phyloP scores from a whole-genome alignment of 2,797 vertebrate genomes.

The Cyclura pinguis region DNA sequence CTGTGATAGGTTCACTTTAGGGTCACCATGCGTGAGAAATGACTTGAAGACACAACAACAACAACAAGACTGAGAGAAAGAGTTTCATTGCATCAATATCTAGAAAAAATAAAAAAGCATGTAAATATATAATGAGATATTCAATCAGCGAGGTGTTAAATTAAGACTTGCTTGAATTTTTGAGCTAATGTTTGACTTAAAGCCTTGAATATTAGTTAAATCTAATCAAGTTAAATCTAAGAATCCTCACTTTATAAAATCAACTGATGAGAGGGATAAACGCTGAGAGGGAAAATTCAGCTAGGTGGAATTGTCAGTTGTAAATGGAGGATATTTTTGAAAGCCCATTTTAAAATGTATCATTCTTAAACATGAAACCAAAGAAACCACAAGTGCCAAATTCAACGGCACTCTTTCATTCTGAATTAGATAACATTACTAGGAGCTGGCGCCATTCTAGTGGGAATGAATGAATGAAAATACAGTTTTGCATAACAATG shows the following conservation, averaged over 20 bases:
- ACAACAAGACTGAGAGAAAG: neutral
- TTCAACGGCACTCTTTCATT: conserved; percentile 59
- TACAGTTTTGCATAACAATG: conserved; percentile 76
- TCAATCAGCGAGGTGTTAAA: neutral
- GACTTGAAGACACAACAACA: too few species aligned
- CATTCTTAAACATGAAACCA: conserved; percentile 65
- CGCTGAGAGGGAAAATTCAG: neutral
- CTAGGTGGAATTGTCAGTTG: neutral
- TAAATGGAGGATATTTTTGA: neutral
- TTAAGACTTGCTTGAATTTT: neutral
- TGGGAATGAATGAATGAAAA: conserved; percentile 73
- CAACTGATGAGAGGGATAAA: neutral
- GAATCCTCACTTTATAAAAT: neutral
- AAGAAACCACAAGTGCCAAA: conserved; percentile 65
- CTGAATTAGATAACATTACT: conserved; percentile 69
- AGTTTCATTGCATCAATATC: neutral
- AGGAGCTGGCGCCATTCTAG: conserved; percentile 58
- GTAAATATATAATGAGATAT: neutral
- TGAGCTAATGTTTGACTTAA: neutral
- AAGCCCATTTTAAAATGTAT: conserved; percentile 45
- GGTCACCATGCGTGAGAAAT: too few species aligned
- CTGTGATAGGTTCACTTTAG: too few species aligned
- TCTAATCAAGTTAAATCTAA: neutral
- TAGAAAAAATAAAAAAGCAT: neutral
- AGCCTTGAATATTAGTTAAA: neutral